A percentile compares a stretch with the other conserved stretches of the same genome.
Conservation (phyloP, 2,113 vertebrate genomes). For the Deroptyus accipitrinus region DNA sequence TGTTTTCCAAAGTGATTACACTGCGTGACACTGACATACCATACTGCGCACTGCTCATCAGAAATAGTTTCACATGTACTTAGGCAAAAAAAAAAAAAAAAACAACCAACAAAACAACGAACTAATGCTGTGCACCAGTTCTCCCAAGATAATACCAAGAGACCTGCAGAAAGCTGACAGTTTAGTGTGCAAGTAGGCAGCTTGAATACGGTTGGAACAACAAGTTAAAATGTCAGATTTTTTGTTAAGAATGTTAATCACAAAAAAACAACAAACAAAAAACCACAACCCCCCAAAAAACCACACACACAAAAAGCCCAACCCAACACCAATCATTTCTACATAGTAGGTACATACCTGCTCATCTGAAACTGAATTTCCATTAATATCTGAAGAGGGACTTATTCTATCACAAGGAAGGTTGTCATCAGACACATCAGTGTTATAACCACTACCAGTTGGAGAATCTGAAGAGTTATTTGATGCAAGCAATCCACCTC, state of each 20-base stretch:
- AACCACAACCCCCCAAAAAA: background rate
- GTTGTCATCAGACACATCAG: slow-evolving; percentile 94
- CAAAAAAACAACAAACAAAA: background rate
- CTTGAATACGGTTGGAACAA: background rate
- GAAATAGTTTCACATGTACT: background rate
- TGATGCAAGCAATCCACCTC: slow-evolving; percentile 85
- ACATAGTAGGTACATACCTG: slow-evolving; percentile 76
- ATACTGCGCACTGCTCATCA: background rate
- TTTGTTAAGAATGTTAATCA: background rate
- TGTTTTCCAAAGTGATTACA: background rate
- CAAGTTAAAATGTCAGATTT: background rate
- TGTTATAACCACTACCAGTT: slow-evolving; percentile 97
- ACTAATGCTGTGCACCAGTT: background rate
- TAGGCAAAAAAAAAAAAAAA: background rate
- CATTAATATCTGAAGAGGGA: slow-evolving; percentile 87
- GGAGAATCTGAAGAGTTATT: slow-evolving; percentile 94
- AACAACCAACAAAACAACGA: background rate
- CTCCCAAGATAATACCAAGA: background rate
- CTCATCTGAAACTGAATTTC: slow-evolving; percentile 93
- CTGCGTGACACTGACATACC: background rate
- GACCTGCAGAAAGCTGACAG: background rate
- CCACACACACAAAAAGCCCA: background rate
- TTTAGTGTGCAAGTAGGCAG: background rate
- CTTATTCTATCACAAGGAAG: slow-evolving; percentile 85
- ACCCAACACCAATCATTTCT: background rate